phyloP scores from a whole-genome alignment of 2,888 invertebrate genomes.

The Pharmacophagus antenor region DNA sequence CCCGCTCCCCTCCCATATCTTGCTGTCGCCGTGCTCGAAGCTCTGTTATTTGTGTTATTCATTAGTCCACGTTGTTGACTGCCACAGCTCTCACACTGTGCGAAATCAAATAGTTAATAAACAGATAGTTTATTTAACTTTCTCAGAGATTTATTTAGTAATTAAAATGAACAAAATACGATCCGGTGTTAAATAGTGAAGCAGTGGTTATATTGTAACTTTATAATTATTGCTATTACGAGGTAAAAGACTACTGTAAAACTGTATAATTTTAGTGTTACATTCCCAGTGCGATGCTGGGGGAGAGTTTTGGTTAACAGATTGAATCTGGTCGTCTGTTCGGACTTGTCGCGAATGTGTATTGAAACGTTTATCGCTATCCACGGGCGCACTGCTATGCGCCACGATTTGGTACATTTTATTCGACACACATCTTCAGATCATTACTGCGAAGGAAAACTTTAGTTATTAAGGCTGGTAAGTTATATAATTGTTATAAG shows the following conservation, averaged over 20 bases:
- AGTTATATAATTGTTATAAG: constrained; percentile 39
- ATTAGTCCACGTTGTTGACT: constrained; percentile 52
- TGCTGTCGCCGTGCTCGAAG: constrained; percentile 62
- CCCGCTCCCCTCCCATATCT: constrained; percentile 51
- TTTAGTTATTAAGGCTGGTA: constrained; percentile 67
- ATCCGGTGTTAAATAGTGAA: constrained; percentile 72
- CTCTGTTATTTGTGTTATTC: constrained; percentile 38
- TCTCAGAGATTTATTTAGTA: constrained; percentile 34
- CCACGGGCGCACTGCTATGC: constrained; percentile 87
- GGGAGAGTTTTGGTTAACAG: constrained; percentile 68
- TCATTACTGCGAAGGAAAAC: constrained; percentile 86
- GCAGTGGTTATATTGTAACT: constrained; percentile 36
- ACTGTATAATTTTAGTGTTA: constrained; percentile 64
- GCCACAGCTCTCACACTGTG: constrained; percentile 43
- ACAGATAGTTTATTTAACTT: constrained; percentile 36
- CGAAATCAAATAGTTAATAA: constrained; percentile 42
- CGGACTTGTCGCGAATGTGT: constrained; percentile 79
- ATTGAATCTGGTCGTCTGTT: constrained; percentile 61
- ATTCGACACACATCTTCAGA: constrained; percentile 90
- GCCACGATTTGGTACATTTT: constrained; percentile 86
- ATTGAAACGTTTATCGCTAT: constrained; percentile 80
- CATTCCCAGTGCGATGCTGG: constrained; percentile 71
- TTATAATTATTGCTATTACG: constrained; percentile 40
- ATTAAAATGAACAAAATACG: constrained; percentile 72
- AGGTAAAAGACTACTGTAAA: constrained; percentile 46